Conservation (phyloP, 2,888 invertebrate genomes). For the Phoenoteleia sp. region DNA sequence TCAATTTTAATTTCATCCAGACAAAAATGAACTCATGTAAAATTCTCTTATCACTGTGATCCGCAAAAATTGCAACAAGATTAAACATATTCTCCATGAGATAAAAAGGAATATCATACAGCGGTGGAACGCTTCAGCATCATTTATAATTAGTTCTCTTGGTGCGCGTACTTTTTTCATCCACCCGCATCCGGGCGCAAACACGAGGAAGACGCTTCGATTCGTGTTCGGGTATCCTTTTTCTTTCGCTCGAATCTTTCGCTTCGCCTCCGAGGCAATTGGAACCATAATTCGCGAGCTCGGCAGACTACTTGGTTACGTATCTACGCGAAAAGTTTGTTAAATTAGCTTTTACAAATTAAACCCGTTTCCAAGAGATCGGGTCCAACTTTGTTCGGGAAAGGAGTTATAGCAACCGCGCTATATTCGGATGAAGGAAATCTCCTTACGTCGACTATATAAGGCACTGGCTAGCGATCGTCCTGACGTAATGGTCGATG, state of each 20-base stretch:
- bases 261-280: slow-evolving; percentile 65
- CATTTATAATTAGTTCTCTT: slow-evolving; percentile 70
- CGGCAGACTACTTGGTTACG: slow-evolving; percentile 65
- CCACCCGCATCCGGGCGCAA: not conserved
- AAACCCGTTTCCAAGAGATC: slow-evolving; percentile 78
- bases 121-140: not conserved
- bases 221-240: slow-evolving; percentile 36
- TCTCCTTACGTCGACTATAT: slow-evolving; percentile 50
- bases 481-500: too few relatives aligned
- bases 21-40: not conserved
- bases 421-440: slow-evolving; percentile 44
- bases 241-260: slow-evolving; percentile 46
- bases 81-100: not conserved
- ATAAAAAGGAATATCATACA: slow-evolving; percentile 28
- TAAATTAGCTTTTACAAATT: slow-evolving; percentile 85
- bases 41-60: slow-evolving; percentile 5
- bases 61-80: slow-evolving; percentile 20
- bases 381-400: slow-evolving; percentile 49
- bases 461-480: slow-evolving; percentile 29
- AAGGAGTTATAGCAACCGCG: slow-evolving; percentile 53
- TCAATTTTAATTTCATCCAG: slow-evolving; percentile 3
- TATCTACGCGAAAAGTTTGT: slow-evolving; percentile 81
- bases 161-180: slow-evolving; percentile 5
- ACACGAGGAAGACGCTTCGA: slow-evolving; percentile 6
- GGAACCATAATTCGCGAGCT: slow-evolving; percentile 74